Evolutionary conservation across 1,140 invertebrate species (phyloP), one percentile per base, ranked within the genome.

Genomic region (Drosophila lini): DNA sequence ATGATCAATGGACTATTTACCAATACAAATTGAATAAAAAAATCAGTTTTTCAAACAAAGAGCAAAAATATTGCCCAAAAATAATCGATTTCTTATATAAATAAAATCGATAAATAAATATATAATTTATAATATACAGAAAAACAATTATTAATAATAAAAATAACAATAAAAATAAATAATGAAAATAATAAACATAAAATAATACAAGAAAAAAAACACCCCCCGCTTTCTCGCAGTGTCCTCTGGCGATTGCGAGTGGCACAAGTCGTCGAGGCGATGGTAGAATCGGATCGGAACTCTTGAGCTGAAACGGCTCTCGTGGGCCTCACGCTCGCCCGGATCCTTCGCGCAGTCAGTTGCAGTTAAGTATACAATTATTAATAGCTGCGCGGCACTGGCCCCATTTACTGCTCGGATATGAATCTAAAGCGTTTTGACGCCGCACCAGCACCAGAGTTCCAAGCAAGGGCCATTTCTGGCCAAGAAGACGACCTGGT

Each of bases 301-400:
- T 82, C 65, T 86, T 76, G 78, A 79, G 82, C 80, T 82, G 75
- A 69, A 81, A 71, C 82, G 82, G 78, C 80, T 86, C 84, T 69
- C 62, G 57, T 41, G 62, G 56, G 44, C 52, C 38, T 34, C 34
- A 41, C 41, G 28, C 59, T 31, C 53, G 60, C 42, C 31, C 34
- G 13, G 40, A 15, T 55, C 52, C 52, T 56, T 57, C 19, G 32
- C 41, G 34, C 41, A 34, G 44, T 44, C 34, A 55, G 56, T 45
- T 74, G 48, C 68, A 61, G 70, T 74, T 62, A 74, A 74, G 70
- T 34, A 73, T 41, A 74, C 57, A 74, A 53, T 73, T 74, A 73
- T 74, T 73, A 74, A 74, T 74, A 55, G 68, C 69, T 28, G 34
- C 62, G 31, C 47, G 38, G 45, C 61, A 53, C 47, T 67, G 47